These are phyloP conservation scores for Coecobrya sp. DNA, from an alignment of 2,888 invertebrate genomes.

Conservation along the genomic window DNA sequence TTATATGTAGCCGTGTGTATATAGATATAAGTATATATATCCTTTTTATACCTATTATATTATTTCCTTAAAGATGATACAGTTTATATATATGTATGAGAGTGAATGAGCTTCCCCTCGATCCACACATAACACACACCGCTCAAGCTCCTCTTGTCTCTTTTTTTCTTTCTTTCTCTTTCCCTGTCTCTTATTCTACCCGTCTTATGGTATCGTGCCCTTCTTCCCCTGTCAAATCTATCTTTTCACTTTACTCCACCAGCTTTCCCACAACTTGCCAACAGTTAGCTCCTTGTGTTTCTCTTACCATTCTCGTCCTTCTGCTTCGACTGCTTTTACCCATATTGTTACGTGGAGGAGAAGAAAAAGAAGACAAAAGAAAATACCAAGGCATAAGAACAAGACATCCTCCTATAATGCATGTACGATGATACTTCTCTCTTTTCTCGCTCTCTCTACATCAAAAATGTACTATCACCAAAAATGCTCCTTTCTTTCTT, in stretches of 20 bases:
- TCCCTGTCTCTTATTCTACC: constrained; percentile 49
- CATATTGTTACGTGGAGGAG: constrained; percentile 62
- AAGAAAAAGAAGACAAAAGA: constrained; percentile 58
- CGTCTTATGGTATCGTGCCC: constrained; percentile 77
- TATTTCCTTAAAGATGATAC: constrained; percentile 71
- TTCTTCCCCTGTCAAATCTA: constrained; percentile 78
- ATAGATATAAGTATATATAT: constrained; percentile 8
- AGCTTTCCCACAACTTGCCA: constrained; percentile 78
- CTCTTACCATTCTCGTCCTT: constrained; percentile 50
- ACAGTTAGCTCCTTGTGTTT: constrained; percentile 71
- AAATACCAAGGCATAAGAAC: constrained; percentile 48
- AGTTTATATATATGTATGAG: constrained; percentile 63
- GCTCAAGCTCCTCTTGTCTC: constrained; percentile 66
- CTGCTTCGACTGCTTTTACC: constrained; percentile 55
- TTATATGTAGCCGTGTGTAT: neutral
- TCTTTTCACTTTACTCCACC: constrained; percentile 77
- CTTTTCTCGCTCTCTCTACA: too few species aligned
- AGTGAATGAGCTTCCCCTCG: constrained; percentile 68
- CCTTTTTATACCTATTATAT: neutral
- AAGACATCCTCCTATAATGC: constrained; percentile 58
- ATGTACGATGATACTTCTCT: constrained; percentile 58
- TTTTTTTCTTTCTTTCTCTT: constrained; percentile 41
- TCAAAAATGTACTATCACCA: neutral
- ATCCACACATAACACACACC: constrained; percentile 74
- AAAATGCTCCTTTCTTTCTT: neutral